A percentile compares a stretch with the other conserved stretches of the same genome.
phyloP scores from a whole-genome alignment of 2,888 invertebrate genomes.

The Eupithecia abbreviata region DNA sequence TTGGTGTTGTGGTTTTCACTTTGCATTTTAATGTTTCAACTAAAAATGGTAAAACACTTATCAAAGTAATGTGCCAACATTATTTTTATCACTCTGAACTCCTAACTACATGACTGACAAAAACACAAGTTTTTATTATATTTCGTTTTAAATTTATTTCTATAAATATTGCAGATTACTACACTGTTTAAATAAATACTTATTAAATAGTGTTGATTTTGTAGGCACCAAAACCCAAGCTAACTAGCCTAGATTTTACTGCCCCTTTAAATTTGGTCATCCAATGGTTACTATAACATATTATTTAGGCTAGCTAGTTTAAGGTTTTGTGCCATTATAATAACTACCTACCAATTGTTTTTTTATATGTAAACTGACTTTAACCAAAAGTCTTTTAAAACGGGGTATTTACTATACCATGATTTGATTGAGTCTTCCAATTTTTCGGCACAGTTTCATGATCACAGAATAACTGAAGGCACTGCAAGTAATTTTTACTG shows the following conservation, averaged over 20 bases:
- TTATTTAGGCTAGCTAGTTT: not conserved
- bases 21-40: constrained; percentile 8
- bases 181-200: not conserved
- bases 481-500: no score
- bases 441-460: no score
- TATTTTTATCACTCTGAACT: not conserved
- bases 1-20: constrained; percentile 5
- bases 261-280: not conserved
- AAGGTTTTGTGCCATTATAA: not conserved
- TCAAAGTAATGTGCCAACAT: not conserved
- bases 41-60: not conserved
- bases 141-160: not conserved
- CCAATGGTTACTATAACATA: no score
- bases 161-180: not conserved
- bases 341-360: not conserved
- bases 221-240: not conserved
- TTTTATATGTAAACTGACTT: not conserved
- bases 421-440: no score
- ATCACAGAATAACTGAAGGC: no score
- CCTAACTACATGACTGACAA: not conserved
- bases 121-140: not conserved
- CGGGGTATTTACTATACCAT: no score
- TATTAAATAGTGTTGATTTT: not conserved
- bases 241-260: not conserved
- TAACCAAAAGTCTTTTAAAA: not conserved